Evolutionary conservation across 2,888 invertebrate genomes (phyloP), one percentile per base, ranked within the genome.

Genomic region (Sturmia bella): DNA sequence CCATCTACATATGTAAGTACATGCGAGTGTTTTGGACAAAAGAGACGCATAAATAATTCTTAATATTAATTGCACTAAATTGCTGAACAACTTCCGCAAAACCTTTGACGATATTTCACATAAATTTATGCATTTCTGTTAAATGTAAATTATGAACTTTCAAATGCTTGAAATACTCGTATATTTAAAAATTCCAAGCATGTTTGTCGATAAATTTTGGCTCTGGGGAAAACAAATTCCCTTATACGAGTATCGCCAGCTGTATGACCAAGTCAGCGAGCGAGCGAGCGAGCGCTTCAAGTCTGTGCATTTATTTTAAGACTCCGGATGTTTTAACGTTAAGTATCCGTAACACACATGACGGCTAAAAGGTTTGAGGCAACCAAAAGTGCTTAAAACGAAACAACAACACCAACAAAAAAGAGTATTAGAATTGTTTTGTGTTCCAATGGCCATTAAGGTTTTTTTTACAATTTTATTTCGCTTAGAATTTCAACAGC

Each of bases 271-370:
- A 48, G 6, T 13, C 15, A 21, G 19, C 32, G 15, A 17, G 43
- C 32, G 48, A 48, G 6, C 9, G n/a, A 21, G 19, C 32, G 15
- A 17, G 43, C 32, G 48, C n/a, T 5, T 45, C 43, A 9, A 32
- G 32, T 32, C 32, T 21, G 15, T 21, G 37, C 32, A 45, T 43
- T 43, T 45, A 11, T 43, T 54, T 54, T 17, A 52, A 75, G 13
- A 72, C 57, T 69, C 72, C 72, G 78, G 72, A 79, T 79, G 78
- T 79, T 73, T 45, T 59, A 66, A 50, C 72, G 24, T 68, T 66
- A 66, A 79, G 66, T 79, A 68, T 50, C 57, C 63, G 43, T 72
- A 52, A 66, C 78, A 79, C 78, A 79, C 78, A 79, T 73, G 78
- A 73, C 72, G 57, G 59, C 57, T n/a, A 59, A 61, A 73, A 73